phyloP scores from a whole-genome alignment of 2,888 invertebrate genomes.

The Trichogramma evanescens region DNA sequence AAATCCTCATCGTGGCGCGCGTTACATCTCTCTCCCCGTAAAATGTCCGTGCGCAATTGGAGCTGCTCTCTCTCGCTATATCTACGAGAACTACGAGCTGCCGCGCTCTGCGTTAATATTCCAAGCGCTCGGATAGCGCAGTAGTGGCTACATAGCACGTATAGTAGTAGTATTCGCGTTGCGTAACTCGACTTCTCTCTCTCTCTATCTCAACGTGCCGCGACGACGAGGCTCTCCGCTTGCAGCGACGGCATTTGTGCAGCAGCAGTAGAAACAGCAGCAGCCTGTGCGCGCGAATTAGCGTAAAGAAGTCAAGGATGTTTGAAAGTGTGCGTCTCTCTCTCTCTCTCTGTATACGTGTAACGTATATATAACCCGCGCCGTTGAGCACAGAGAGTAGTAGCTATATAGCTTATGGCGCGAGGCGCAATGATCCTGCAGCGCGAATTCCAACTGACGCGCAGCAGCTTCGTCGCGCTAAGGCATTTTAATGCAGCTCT shows the following conservation, averaged over 20 bases:
- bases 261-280: conserved; percentile 27
- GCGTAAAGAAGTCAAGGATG: conserved; percentile 46
- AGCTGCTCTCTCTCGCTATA: too few relatives aligned
- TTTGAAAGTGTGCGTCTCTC: conserved; percentile 38
- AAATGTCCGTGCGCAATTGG: too few relatives aligned
- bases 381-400: too few relatives aligned
- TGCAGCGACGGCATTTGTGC: conserved; percentile 23
- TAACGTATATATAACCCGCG: too few relatives aligned
- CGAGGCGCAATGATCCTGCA: not conserved
- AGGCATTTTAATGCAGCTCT: conserved; percentile 1
- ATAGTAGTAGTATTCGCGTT: conserved; percentile 33
- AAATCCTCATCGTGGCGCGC: too few relatives aligned
- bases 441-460: conserved; percentile 2
- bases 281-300: conserved; percentile 33
- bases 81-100: too few relatives aligned
- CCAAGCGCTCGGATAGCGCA: conserved; percentile 11
- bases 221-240: conserved; percentile 3
- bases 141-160: conserved; percentile 28
- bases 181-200: conserved; percentile 6
- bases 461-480: not conserved
- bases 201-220: not conserved
- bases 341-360: not conserved
- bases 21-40: too few relatives aligned
- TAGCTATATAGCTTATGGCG: not conserved
- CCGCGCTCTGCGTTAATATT: too few relatives aligned